Percentiles rank a stretch among this genome's conserved stretches.
Evolutionary conservation across 2,888 invertebrate genomes (phyloP).

Genomic region (Phyllotreta cruciferae): DNA sequence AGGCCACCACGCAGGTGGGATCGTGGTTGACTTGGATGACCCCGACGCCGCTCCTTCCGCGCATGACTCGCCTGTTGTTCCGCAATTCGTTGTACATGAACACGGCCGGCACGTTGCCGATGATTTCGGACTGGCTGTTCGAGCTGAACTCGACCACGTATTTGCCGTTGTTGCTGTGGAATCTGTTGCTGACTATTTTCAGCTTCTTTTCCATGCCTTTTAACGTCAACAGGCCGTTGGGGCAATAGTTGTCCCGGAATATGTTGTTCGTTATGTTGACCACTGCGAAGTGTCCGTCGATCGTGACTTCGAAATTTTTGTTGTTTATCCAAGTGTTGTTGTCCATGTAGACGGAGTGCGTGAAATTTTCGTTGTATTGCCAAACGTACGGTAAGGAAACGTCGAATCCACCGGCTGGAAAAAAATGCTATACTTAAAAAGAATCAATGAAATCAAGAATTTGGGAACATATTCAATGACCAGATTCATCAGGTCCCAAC

Average conservation of each 20-base stretch:
- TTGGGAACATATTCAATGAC: too few species aligned
- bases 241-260: slow-evolving; percentile 86
- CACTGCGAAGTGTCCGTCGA: slow-evolving; percentile 94
- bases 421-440: too few species aligned
- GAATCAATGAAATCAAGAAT: too few species aligned
- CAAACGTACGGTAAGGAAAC: slow-evolving; percentile 92
- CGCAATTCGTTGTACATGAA: slow-evolving; percentile 81
- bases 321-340: slow-evolving; percentile 91
- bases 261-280: slow-evolving; percentile 86
- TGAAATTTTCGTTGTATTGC: slow-evolving; percentile 94
- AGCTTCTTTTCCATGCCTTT: slow-evolving; percentile 97
- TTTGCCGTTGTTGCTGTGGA: slow-evolving; percentile 80
- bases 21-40: slow-evolving; percentile 59
- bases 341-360: slow-evolving; percentile 86
- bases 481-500: too few species aligned
- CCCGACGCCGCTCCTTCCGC: slow-evolving; percentile 52
- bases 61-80: slow-evolving; percentile 66
- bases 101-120: slow-evolving; percentile 81
- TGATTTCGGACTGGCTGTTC: slow-evolving; percentile 91
- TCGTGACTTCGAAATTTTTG: slow-evolving; percentile 78
- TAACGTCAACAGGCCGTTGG: slow-evolving; percentile 78
- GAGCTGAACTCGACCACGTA: slow-evolving; percentile 88
- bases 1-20: slow-evolving; percentile 86
- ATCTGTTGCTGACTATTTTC: slow-evolving; percentile 79
- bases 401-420: slow-evolving; percentile 83